Evolutionary conservation across 1,140 invertebrate species (phyloP), one percentile per base, ranked within the genome.

Genomic region (Papilio glaucus): DNA sequence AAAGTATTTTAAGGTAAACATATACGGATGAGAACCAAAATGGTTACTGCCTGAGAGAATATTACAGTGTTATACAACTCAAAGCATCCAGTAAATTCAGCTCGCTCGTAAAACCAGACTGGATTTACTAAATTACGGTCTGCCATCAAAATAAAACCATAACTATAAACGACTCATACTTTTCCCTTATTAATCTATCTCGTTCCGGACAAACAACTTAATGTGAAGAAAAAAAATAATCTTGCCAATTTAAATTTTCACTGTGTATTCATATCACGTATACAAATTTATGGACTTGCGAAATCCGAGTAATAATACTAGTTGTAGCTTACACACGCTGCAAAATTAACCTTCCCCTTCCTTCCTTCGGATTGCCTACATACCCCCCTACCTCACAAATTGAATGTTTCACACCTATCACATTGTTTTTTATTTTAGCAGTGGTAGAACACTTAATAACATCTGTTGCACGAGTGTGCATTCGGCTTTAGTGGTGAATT

Each of bases 81-180:
- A 45, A n/a, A 45, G 65, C 24, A 37, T 45, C 65, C 41, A 68
- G 65, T 68, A 45, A 68, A 68, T 45, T 45, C 15, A 21, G 38
- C 41, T 21, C 21, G 39, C 12, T 68, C 65, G 65, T 68, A 68
- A 68, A 68, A 68, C 12, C 39, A 68, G 39, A 68, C 65, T 45
- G 65, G 65, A 68, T 68, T 45, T 68, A 68, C 65, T 29, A 45
- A 68, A 68, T 68, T 68, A 68, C 65, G 65, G 39, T 68, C 65
- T 15, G 39, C 38, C 65, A 69, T 49, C 8, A 49, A 69, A 69
- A 69, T 69, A 69, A 69, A 69, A 69, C 41, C 67, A 69, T 69
- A 69, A 69, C 42, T 69, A 69, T 53, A 69, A 49, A 69, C 21
- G 24, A 42, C 21, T 65, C n/a, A 67, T 67, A 67, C 37, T 42